Percentiles rank a stretch among this genome's conserved stretches.
Conservation (phyloP, 2,888 invertebrate species). For the Ophraella communa region DNA sequence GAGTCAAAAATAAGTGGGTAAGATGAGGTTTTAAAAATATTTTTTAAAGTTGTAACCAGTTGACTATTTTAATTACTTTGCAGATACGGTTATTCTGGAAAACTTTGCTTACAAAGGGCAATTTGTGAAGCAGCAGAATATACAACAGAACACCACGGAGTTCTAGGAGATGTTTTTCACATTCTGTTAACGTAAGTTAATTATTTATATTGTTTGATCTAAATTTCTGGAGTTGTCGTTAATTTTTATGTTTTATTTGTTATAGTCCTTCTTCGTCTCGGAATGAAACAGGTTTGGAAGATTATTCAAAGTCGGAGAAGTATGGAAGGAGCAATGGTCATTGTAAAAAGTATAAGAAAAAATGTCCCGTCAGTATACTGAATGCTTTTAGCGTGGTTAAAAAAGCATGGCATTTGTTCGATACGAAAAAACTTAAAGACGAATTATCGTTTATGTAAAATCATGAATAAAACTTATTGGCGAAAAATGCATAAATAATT, state of each 20-base stretch:
- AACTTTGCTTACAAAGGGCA: constrained; percentile 72
- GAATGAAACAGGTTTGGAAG: constrained; percentile 37
- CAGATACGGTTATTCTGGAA: constrained; percentile 70
- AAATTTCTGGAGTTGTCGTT: no score
- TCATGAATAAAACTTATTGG: not conserved
- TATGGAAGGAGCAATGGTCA: constrained; percentile 53
- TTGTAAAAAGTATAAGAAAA: constrained; percentile 62
- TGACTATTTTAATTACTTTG: no score
- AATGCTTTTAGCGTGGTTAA: constrained; percentile 60
- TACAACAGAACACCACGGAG: constrained; percentile 45
- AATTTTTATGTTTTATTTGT: no score
- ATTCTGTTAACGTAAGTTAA: constrained; percentile 50
- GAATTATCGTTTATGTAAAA: not conserved
- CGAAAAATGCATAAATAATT: no score
- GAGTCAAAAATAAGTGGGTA: constrained; percentile 51
- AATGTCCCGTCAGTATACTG: constrained; percentile 65
- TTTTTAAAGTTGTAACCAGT: no score
- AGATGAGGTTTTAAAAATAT: no score
- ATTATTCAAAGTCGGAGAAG: constrained; percentile 47
- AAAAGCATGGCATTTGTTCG: constrained; percentile 26
- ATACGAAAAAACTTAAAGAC: not conserved
- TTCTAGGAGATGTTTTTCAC: constrained; percentile 51
- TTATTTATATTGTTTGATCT: no score
- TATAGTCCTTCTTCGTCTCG: constrained; percentile 72
- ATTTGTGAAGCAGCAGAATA: constrained; percentile 72